Base-by-base conservation (phyloP, 1,140 invertebrate genomes). In the Galleria mellonella region DNA sequence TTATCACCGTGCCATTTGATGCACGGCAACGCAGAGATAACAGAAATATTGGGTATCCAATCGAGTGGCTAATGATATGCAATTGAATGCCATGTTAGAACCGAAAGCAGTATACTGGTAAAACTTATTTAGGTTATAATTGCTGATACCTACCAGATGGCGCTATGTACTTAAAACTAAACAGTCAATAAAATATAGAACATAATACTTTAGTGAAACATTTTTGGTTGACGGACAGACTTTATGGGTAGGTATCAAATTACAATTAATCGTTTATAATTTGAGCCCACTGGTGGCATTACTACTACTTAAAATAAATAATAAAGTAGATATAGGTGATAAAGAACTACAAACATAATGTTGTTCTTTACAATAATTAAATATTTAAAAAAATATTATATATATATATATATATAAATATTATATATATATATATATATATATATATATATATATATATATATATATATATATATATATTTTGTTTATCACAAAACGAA, bases 401-500 rank as follows among this genome's bases (percentile, higher is more conserved):
- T n/a, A n/a, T n/a, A n/a, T n/a, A n/a, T n/a, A n/a, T n/a, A n/a
- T n/a, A n/a, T n/a, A n/a, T n/a, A n/a, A n/a, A n/a, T n/a, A n/a
- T n/a, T n/a, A n/a, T n/a, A n/a, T n/a, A n/a, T n/a, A n/a, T n/a
- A n/a, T n/a, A n/a, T n/a, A n/a, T n/a, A n/a, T n/a, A n/a, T n/a
- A n/a, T n/a, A n/a, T n/a, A n/a, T n/a, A n/a, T n/a, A n/a, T n/a
- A n/a, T n/a, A n/a, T n/a, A n/a, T n/a, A n/a, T n/a, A n/a, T n/a
- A n/a, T n/a, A n/a, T n/a, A n/a, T n/a, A n/a, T n/a, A n/a, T n/a
- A n/a, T n/a, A n/a, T n/a, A n/a, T n/a, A n/a, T n/a, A n/a, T n/a
- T 56, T 56, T 15, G 2, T 61, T 61, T 82, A 78, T 82, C 72
- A 74, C 72, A 82, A 69, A 71, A 69, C 38, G 36, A 68, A 66